Evolutionary conservation across 2,113 vertebrate species (phyloP).

Genomic region (Triplophysa tibetana): DNA sequence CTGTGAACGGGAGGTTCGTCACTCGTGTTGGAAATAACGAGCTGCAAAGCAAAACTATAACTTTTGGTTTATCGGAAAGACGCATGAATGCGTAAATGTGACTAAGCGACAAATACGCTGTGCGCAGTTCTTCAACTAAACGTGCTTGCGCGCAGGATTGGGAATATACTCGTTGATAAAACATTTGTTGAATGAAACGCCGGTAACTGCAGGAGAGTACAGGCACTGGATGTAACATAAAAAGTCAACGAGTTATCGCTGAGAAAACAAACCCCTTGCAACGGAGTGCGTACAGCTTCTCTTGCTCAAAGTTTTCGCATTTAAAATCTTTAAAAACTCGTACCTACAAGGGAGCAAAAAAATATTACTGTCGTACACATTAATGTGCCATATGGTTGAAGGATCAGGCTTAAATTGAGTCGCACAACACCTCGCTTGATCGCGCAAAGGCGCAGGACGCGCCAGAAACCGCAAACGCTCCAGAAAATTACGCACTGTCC

Average conservation of each 20-base stretch:
- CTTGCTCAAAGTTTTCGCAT: not conserved
- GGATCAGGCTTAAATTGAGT: not conserved
- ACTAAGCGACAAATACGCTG: not conserved
- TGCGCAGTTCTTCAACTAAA: not conserved
- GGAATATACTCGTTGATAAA: not conserved
- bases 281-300: not conserved
- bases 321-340: not conserved
- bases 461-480: slow-evolving; percentile 25
- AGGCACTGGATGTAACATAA: not conserved
- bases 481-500: slow-evolving; percentile 30
- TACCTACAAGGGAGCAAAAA: not conserved
- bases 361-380: not conserved
- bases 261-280: not conserved
- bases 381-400: slow-evolving; percentile 5
- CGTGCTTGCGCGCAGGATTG: not conserved
- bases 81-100: not conserved
- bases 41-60: slow-evolving; percentile 6
- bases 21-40: slow-evolving; percentile 9
- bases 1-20: slow-evolving; percentile 32
- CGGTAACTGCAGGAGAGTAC: not conserved
- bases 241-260: not conserved
- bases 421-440: not conserved
- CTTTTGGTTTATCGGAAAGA: not conserved
- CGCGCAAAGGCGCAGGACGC: slow-evolving; percentile 20
- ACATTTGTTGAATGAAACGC: not conserved